These are phyloP conservation scores for Smutsia gigantea DNA, from an alignment of 2,797 vertebrate genomes.

Conservation along the genomic window DNA sequence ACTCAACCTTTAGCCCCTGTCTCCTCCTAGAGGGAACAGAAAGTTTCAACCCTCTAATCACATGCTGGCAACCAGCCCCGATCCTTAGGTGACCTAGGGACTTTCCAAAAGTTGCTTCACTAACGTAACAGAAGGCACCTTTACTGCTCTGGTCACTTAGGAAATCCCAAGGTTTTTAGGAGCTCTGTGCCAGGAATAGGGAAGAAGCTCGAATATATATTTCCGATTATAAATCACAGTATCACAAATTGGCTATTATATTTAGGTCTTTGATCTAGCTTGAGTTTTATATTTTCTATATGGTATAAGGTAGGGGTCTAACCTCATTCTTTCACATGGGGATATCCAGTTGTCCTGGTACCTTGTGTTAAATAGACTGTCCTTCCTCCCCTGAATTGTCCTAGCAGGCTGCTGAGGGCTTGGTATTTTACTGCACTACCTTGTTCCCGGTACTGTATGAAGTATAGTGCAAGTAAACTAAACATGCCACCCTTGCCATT, in stretches of 20 bases:
- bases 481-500: neutral
- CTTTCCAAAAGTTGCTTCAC: neutral
- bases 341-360: neutral
- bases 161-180: neutral
- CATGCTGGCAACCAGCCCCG: neutral
- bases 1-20: neutral
- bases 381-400: too few relatives aligned
- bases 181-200: neutral
- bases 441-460: neutral
- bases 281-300: neutral
- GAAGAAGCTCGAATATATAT: neutral
- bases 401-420: neutral
- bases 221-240: neutral
- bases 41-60: neutral
- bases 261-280: neutral
- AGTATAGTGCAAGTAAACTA: too few relatives aligned
- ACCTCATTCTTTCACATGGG: accelerated
- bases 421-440: neutral
- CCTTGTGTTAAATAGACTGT: neutral
- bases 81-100: neutral
- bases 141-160: neutral
- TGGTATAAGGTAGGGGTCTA: neutral
- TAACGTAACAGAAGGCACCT: neutral
- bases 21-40: neutral
- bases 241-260: neutral